Evolutionary conservation across 2,888 invertebrate genomes (phyloP), one percentile per base, ranked within the genome.

Genomic region (Eupelmus urozonus): DNA sequence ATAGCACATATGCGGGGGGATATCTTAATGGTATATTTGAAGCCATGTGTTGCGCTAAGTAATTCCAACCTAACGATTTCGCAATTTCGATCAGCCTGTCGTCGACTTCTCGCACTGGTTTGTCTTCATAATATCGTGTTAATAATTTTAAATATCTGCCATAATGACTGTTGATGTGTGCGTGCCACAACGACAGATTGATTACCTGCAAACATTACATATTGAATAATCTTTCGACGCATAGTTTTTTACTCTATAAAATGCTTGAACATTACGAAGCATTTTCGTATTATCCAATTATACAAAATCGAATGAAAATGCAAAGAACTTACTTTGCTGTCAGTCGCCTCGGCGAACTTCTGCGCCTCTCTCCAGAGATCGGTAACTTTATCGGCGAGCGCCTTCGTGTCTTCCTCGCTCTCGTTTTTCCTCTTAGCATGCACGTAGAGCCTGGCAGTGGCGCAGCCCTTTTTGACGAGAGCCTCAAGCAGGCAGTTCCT

Each of bases 151-250:
- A 89, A 81, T 95, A 94, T 80, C 96, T 93, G 0, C 97, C 98
- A 90, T 94, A 95, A 72, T 97, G 96, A 80, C 93, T 91, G 85
- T 95, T 92, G 0, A 94, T 92, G 85, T 94, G 93, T 59, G 96
- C 95, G 88, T 98, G 96, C 94, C 96, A 96, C 53, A 96, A 90
- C 16, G 94, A 94, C 87, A 98, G 95, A 85, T 94, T 93, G 60
- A 95, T 91, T 62, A 94, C 93, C 94, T 95, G 49, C 5, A 78
- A 71, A 79, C 77, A 65, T 51, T 65, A 66, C 57, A 76, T 40
- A 25, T 23, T 34, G 34, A 34, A 34, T n/a, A n/a, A n/a, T n/a
- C n/a, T n/a, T n/a, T n/a, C n/a, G n/a, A n/a, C n/a, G n/a, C n/a
- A n/a, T n/a, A n/a, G n/a, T n/a, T n/a, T n/a, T n/a, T n/a, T n/a